Base-by-base conservation (phyloP, 2,797 vertebrate species). In the Sebastes itinus region DNA sequence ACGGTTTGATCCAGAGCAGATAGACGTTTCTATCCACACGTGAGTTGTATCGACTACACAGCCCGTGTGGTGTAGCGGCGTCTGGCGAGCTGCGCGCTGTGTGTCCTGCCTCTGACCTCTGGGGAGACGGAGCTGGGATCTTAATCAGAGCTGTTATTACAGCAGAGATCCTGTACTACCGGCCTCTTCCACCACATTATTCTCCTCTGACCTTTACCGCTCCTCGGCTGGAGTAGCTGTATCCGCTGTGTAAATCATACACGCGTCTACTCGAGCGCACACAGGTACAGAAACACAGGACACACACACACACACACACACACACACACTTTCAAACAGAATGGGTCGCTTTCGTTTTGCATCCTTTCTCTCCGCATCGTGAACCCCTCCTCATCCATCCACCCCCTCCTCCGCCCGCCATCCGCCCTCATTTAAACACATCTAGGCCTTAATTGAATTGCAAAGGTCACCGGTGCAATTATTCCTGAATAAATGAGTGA, bases 401-500 rank as follows among this genome's bases (percentile, higher is more conserved):
- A 54, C 77, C 35, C 4, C 33, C 38, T 7, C 27, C 65, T 22
- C 81, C 75, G 4, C 13, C 64, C 81, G n/a, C 55, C 86, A 25
- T n/a, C 80, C 35, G 52, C 61, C 92, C 93, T 94, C 93, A 94
- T 95, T 96, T 94, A 94, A 95, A 93, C 94, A 93, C 94, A 93
- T 94, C 94, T 88, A 92, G 90, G 88, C 92, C 93, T 94, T 96
- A 96, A 96, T 96, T 96, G 94, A 96, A 96, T 96, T 93, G 93
- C 93, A 96, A 96, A 96, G 96, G 96, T 96, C 96, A 95, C 82
- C 82, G 72, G 93, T 95, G 95, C 95, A 96, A 96, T 96, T 96
- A 96, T 95, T 94, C 94, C 94, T 92, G 95, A 94, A 96, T 95
- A 95, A 96, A 96, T 95, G 94, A 95, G 93, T 94, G 94, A 95